A percentile compares a stretch with the other conserved stretches of the same genome.
Evolutionary conservation across 2,888 invertebrate species (phyloP).

Genomic region (Hipparchia semele): DNA sequence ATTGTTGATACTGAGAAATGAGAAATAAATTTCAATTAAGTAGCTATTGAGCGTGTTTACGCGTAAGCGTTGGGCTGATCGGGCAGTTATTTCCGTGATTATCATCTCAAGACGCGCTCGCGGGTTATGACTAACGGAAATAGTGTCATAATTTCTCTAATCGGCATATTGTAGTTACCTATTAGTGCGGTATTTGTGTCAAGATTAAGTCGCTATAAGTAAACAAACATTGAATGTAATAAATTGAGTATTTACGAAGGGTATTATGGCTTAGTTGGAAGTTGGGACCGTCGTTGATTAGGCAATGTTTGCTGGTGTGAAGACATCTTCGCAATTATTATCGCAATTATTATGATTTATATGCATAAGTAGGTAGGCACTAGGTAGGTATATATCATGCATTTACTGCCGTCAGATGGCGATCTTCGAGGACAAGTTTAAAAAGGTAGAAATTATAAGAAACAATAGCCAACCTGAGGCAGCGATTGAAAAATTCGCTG

Average conservation of each 20-base stretch:
- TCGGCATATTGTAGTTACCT: conserved; percentile 51
- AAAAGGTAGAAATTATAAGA: no score
- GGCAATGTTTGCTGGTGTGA: not conserved
- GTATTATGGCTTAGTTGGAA: not conserved
- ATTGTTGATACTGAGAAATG: conserved; percentile 83
- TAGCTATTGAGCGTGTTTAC: conserved; percentile 69
- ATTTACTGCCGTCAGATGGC: no score
- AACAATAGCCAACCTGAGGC: no score
- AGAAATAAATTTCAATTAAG: conserved; percentile 83
- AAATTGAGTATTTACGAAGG: conserved; percentile 3
- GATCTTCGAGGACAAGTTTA: no score
- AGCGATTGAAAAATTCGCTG: no score
- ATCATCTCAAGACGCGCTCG: conserved; percentile 62
- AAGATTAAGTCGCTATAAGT: conserved; percentile 12
- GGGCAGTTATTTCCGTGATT: conserved; percentile 71
- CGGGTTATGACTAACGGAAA: conserved; percentile 56
- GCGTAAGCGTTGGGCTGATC: conserved; percentile 54
- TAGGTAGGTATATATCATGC: no score
- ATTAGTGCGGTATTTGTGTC: conserved; percentile 24
- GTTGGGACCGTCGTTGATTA: not conserved
- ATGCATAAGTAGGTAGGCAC: no score
- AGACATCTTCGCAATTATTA: no score
- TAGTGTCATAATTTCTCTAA: conserved; percentile 60
- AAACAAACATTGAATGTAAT: conserved; percentile 14
- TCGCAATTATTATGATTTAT: no score